Percentiles rank a stretch among this genome's conserved stretches.
These are phyloP conservation scores for Mycteria americana DNA, from an alignment of 2,797 vertebrate genomes.

Conservation along the genomic window DNA sequence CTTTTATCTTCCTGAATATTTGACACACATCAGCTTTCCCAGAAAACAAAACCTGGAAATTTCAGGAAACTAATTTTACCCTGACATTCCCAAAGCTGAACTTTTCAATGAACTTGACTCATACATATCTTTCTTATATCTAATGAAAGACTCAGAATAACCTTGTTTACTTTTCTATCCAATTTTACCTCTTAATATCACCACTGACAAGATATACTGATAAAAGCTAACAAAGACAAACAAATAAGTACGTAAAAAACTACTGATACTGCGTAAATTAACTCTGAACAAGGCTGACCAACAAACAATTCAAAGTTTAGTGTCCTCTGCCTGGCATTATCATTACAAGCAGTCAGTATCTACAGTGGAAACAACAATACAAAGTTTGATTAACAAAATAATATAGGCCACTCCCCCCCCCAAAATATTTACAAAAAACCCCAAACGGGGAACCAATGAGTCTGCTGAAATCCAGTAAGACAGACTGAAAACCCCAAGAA, in stretches of 20 bases:
- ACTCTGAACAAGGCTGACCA: neutral
- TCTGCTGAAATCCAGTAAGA: neutral
- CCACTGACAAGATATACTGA: neutral
- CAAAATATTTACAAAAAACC: accelerated
- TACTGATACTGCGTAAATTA: neutral
- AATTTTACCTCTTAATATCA: neutral
- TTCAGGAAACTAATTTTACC: neutral
- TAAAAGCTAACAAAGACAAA: neutral
- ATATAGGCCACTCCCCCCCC: accelerated
- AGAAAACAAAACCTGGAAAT: neutral
- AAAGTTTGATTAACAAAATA: neutral
- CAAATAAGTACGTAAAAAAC: neutral
- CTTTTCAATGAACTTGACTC: neutral
- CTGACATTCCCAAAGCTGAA: neutral
- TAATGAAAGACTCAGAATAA: neutral
- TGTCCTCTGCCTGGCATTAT: neutral
- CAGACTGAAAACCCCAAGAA: neutral
- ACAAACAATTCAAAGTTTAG: neutral
- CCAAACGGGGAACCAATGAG: neutral
- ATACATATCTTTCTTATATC: neutral
- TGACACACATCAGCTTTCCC: neutral
- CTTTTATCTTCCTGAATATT: neutral
- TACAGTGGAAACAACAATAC: neutral
- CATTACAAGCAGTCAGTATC: neutral
- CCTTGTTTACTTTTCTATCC: neutral